These are phyloP conservation scores for Drosophila dives DNA, from an alignment of 2,888 invertebrate genomes.

Conservation along the genomic window DNA sequence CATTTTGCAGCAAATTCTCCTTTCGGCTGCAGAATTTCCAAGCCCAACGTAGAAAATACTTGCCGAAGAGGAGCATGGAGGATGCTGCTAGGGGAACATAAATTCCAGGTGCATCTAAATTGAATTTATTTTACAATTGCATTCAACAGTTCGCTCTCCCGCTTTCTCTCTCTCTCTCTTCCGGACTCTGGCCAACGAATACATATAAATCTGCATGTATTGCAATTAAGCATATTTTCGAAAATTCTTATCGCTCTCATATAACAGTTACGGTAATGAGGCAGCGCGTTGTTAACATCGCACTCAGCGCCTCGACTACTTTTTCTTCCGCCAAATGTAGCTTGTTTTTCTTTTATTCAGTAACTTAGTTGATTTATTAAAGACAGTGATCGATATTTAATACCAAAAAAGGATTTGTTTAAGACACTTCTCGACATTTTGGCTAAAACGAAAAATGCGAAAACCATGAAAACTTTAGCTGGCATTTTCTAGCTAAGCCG, in stretches of 20 bases:
- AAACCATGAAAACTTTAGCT: background rate
- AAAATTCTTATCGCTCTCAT: no score
- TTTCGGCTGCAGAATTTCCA: background rate
- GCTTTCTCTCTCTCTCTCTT: background rate
- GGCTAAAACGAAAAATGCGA: background rate
- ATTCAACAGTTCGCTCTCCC: background rate
- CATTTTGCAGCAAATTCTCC: background rate
- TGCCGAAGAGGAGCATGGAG: background rate
- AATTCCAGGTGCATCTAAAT: background rate
- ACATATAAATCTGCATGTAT: background rate
- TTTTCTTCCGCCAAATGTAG: background rate
- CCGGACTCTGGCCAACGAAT: background rate
- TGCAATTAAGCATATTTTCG: background rate
- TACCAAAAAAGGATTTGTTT: background rate
- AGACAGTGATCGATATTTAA: background rate
- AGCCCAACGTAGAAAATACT: background rate
- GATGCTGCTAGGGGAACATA: no score
- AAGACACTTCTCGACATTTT: background rate
- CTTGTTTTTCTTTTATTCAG: background rate
- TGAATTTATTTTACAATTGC: background rate
- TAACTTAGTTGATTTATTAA: background rate
- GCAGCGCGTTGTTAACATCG: no score
- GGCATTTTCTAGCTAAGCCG: constrained; percentile 2
- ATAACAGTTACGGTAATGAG: no score
- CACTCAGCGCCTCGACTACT: background rate